Conservation (phyloP, 2,113 vertebrate genomes). For the Ranitomeya imitator region DNA sequence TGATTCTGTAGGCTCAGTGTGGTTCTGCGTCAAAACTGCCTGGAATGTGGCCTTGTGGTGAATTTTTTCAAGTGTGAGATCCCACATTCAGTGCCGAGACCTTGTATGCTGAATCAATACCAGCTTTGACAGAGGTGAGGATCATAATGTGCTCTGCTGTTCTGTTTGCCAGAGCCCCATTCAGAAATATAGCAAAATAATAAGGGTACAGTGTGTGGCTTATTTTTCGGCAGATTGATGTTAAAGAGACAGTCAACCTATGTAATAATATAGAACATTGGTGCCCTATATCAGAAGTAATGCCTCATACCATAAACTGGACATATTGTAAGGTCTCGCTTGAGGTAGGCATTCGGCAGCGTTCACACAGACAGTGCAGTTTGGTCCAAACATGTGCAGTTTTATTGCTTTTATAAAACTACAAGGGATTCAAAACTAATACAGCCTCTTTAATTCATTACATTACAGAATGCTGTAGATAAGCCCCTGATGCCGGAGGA, state of each 20-base stretch:
- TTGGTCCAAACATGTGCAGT: no score
- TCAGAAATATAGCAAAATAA: slow-evolving; percentile 19
- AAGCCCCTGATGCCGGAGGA: no score
- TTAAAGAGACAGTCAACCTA: not conserved
- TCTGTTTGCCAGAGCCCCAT: slow-evolving; percentile 9
- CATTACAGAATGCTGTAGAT: no score
- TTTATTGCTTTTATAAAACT: no score
- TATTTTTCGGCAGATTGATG: not conserved
- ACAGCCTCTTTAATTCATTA: no score
- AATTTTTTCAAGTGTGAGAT: slow-evolving; percentile 45
- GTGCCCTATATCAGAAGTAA: not conserved
- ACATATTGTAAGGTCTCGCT: no score
- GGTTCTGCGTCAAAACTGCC: slow-evolving; percentile 31
- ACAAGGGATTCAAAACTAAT: no score
- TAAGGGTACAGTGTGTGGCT: slow-evolving; percentile 7
- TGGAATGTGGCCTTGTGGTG: slow-evolving; percentile 49
- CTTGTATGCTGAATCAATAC: slow-evolving; percentile 33
- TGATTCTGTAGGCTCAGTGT: slow-evolving; percentile 35
- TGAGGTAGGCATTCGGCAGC: no score
- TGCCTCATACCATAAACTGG: not conserved
- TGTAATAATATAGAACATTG: not conserved
- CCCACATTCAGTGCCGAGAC: slow-evolving; percentile 17
- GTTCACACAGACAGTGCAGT: no score
- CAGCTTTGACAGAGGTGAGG: slow-evolving; percentile 33
- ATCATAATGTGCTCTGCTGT: slow-evolving; percentile 42